These are phyloP conservation scores for Vanacampus margaritifer DNA, from an alignment of 2,113 vertebrate genomes.

Conservation along the genomic window DNA sequence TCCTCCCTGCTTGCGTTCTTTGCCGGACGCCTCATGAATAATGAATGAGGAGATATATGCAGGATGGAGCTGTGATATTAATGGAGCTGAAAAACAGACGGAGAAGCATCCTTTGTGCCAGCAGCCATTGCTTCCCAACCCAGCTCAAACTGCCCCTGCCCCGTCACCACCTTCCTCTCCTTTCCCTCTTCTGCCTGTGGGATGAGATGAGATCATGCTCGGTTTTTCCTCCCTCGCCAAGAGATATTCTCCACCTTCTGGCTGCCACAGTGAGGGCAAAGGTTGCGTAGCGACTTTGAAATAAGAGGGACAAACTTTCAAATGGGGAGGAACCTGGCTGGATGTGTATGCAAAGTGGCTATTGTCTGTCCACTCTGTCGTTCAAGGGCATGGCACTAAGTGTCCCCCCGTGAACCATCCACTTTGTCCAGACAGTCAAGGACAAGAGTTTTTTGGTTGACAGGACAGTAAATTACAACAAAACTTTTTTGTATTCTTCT, in stretches of 20 bases:
- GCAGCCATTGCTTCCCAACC: constrained; percentile 57
- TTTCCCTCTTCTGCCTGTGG: constrained; percentile 31
- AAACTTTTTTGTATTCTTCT: background rate
- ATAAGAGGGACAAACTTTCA: constrained; percentile 37
- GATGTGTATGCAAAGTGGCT: constrained; percentile 29
- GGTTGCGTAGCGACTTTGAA: constrained; percentile 46
- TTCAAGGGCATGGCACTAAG: constrained; percentile 58
- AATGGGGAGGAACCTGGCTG: constrained; percentile 35
- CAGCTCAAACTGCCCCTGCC: constrained; percentile 54
- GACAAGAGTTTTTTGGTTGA: constrained; percentile 30
- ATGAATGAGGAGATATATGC: constrained; percentile 90
- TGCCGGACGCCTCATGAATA: constrained; percentile 92
- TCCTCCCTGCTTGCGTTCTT: constrained; percentile 56
- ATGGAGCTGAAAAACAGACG: constrained; percentile 86
- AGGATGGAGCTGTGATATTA: constrained; percentile 82
- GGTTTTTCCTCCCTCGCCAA: constrained; percentile 18
- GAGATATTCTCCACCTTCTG: constrained; percentile 26
- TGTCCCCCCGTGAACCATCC: constrained; percentile 43
- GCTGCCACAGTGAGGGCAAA: constrained; percentile 42
- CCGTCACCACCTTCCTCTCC: constrained; percentile 14
- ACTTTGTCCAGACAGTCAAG: constrained; percentile 52
- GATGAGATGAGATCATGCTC: constrained; percentile 21
- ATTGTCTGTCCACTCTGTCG: constrained; percentile 41
- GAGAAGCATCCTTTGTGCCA: constrained; percentile 74
- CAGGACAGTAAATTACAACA: constrained; percentile 7